These are phyloP conservation scores for Aspidiotus rigidus DNA, from an alignment of 2,888 invertebrate species.

Conservation along the genomic window DNA sequence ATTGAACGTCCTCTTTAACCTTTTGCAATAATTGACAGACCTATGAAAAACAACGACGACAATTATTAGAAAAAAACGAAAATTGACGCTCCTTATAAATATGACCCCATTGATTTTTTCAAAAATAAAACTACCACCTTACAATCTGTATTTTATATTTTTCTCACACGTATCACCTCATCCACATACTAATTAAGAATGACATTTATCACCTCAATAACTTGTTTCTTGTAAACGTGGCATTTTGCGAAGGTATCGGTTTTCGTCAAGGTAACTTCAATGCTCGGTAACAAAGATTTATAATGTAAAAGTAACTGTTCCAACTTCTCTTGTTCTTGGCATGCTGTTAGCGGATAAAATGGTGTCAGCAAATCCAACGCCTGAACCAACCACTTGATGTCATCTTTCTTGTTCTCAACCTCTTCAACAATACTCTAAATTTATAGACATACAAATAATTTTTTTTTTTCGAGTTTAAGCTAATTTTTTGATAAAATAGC, in stretches of 20 bases:
- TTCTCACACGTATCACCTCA: background rate
- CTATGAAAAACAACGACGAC: conserved; percentile 37
- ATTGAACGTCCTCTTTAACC: conserved; percentile 54
- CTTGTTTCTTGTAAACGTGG: conserved; percentile 81
- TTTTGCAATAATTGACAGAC: conserved; percentile 54
- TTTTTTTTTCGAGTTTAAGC: background rate
- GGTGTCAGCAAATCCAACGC: conserved; percentile 77
- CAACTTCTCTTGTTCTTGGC: conserved; percentile 68
- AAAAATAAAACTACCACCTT: background rate
- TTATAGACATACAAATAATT: conserved; percentile 34
- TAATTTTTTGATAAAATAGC: background rate
- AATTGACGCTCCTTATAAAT: too few species aligned
- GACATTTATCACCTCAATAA: conserved; percentile 52
- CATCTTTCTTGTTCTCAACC: conserved; percentile 80
- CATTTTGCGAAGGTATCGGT: conserved; percentile 87
- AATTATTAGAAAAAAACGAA: background rate
- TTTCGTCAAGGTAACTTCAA: conserved; percentile 85
- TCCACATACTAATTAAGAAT: background rate
- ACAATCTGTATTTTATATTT: background rate
- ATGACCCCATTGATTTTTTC: background rate
- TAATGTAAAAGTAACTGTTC: conserved; percentile 77
- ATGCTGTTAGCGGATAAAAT: conserved; percentile 69
- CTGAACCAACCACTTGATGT: conserved; percentile 92
- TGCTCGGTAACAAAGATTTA: conserved; percentile 81
- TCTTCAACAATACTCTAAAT: conserved; percentile 77